Evolutionary conservation across 2,797 vertebrate species (phyloP).

Genomic region (Mergus octosetaceus): DNA sequence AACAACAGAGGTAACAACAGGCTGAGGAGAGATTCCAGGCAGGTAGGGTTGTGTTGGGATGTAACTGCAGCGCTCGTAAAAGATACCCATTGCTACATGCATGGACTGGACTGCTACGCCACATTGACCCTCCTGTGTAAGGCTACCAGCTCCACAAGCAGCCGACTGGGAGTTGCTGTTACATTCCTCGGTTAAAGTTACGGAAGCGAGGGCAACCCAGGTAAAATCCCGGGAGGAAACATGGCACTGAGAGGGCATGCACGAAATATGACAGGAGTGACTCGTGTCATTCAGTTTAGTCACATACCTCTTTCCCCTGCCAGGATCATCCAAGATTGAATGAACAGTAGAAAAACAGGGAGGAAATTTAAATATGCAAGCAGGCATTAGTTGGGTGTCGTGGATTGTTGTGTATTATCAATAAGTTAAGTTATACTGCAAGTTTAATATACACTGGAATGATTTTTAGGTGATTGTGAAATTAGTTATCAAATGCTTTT

Average conservation of each 20-base stretch:
- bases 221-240: conserved; percentile 83
- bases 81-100: conserved; percentile 83
- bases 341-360: conserved; percentile 92
- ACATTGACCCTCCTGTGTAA: conserved; percentile 74
- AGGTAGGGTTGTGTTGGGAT: conserved; percentile 79
- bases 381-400: conserved; percentile 81
- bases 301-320: conserved; percentile 99
- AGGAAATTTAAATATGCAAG: conserved; percentile 88
- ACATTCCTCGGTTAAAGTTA: conserved; percentile 83
- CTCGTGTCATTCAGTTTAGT: conserved; percentile 82
- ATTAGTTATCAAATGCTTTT: conserved; percentile 57
- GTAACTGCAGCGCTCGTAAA: conserved; percentile 83
- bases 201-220: conserved; percentile 81
- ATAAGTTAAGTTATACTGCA: conserved; percentile 66
- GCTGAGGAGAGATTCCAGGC: conserved; percentile 82
- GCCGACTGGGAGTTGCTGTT: conserved; percentile 81
- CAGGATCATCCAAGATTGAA: conserved; percentile 91
- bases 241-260: conserved; percentile 91
- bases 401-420: conserved; percentile 73
- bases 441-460: conserved; percentile 67
- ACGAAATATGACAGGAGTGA: conserved; percentile 86
- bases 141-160: conserved; percentile 82
- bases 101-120: conserved; percentile 75
- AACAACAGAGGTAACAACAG: conserved; percentile 78
- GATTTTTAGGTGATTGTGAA: conserved; percentile 63